Conservation (phyloP, 2,888 invertebrate species). For the Chrysolina oricalcia region DNA sequence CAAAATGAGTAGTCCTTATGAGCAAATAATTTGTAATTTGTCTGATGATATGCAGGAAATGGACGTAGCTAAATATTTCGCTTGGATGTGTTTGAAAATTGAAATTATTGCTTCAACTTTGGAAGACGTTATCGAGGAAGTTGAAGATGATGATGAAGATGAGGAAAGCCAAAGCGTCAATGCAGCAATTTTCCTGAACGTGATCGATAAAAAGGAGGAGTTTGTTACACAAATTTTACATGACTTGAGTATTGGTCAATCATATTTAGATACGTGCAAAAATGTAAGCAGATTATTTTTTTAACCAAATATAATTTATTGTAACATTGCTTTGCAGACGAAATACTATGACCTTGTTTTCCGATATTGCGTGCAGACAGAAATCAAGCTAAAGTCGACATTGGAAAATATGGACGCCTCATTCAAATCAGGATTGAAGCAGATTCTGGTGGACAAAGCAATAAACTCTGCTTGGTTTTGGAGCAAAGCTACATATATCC, state of each 20-base stretch:
- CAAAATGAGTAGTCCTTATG: conserved; percentile 58
- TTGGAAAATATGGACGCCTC: conserved; percentile 58
- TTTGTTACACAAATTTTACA: conserved; percentile 67
- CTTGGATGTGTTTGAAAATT: conserved; percentile 63
- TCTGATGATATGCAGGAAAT: conserved; percentile 40
- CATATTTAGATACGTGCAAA: conserved; percentile 70
- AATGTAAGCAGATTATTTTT: conserved; percentile 64
- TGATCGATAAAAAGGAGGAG: conserved; percentile 62
- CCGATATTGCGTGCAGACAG: conserved; percentile 58
- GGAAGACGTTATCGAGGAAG: conserved; percentile 48
- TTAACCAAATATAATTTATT: not conserved
- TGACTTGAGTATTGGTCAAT: conserved; percentile 65
- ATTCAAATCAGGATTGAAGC: conserved; percentile 57
- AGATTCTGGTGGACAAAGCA: conserved; percentile 53
- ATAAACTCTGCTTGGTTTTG: conserved; percentile 61
- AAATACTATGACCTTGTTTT: conserved; percentile 65
- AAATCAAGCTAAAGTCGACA: conserved; percentile 62
- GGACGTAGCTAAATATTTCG: conserved; percentile 63
- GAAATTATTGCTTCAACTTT: conserved; percentile 60
- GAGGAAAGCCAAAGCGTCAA: conserved; percentile 31
- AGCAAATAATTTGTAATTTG: conserved; percentile 40
- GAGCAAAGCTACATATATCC: conserved; percentile 59
- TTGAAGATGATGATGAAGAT: conserved; percentile 49
- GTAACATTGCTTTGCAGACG: conserved; percentile 63
- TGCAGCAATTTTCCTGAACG: conserved; percentile 50